phyloP scores from a whole-genome alignment of 2,797 vertebrate genomes.

The Corythornis leucogaster region DNA sequence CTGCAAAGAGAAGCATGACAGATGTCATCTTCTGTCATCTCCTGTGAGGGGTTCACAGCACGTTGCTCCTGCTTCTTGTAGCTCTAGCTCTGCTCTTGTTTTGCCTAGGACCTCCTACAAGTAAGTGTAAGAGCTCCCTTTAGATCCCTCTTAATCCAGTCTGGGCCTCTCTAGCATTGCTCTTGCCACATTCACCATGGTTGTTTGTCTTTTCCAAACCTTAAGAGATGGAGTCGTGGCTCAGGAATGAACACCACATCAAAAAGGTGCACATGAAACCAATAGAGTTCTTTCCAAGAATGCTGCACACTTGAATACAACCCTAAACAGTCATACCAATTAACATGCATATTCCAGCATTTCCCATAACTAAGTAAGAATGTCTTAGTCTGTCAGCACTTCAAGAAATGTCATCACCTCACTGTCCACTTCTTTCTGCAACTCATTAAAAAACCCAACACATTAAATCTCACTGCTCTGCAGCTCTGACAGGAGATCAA shows the following conservation, averaged over 20 bases:
- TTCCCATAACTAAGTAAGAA: conserved; percentile 68
- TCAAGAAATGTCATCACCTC: conserved; percentile 67
- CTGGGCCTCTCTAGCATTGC: conserved; percentile 9
- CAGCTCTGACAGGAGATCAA: conserved; percentile 61
- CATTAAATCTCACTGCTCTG: conserved; percentile 55
- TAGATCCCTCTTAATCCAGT: background rate
- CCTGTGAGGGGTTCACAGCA: background rate
- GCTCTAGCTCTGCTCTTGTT: background rate
- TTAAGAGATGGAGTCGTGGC: conserved; percentile 29
- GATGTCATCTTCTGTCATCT: background rate
- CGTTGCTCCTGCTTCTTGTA: background rate
- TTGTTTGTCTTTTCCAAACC: conserved; percentile 52
- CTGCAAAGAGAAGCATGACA: background rate
- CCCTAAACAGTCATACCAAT: conserved; percentile 64
- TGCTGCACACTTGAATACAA: conserved; percentile 27
- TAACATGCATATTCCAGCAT: conserved; percentile 67
- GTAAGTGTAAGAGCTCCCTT: background rate
- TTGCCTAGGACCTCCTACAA: background rate
- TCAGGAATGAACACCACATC: conserved; percentile 67
- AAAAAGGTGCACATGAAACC: conserved; percentile 67
- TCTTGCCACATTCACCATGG: background rate
- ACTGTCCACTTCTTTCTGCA: conserved; percentile 70
- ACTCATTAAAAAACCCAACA: conserved; percentile 65
- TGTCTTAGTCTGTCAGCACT: conserved; percentile 62
- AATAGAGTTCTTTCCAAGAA: conserved; percentile 63